These are phyloP conservation scores for Tylochromis polylepis DNA, from an alignment of 2,113 vertebrate genomes.

Conservation along the genomic window DNA sequence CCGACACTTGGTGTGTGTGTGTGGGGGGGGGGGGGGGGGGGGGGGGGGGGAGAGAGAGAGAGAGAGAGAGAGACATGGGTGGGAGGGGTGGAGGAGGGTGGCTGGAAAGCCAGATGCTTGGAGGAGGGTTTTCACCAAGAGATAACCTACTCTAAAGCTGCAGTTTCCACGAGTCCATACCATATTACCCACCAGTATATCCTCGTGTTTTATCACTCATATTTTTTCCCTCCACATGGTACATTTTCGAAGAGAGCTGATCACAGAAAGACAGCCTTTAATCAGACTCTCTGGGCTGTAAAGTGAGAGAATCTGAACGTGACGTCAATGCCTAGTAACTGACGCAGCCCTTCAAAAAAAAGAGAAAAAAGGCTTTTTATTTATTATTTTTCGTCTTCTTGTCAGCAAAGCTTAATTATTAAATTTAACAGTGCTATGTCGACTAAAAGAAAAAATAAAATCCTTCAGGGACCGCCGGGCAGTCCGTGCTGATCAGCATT, in stretches of 20 bases:
- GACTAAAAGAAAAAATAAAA: slow-evolving; percentile 23
- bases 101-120: slow-evolving; percentile 44
- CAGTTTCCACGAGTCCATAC: slow-evolving; percentile 23
- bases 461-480: not conserved
- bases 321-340: slow-evolving; percentile 81
- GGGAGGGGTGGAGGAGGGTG: not conserved
- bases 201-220: slow-evolving; percentile 7
- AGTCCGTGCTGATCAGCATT: slow-evolving; percentile 27
- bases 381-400: slow-evolving; percentile 68
- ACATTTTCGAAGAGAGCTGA: slow-evolving; percentile 46
- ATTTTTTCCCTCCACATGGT: slow-evolving; percentile 8
- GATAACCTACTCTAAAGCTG: slow-evolving; percentile 34
- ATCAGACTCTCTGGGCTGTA: slow-evolving; percentile 86
- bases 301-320: slow-evolving; percentile 89
- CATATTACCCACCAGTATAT: slow-evolving; percentile 29
- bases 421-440: slow-evolving; percentile 68
- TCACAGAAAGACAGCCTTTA: slow-evolving; percentile 79
- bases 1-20: slow-evolving; percentile 3
- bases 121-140: slow-evolving; percentile 40
- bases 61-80: not conserved
- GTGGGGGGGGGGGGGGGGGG: too few relatives aligned
- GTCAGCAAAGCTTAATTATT: slow-evolving; percentile 82
- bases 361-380: slow-evolving; percentile 69
- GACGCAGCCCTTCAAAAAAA: slow-evolving; percentile 84
- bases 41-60: too few relatives aligned